Base-by-base conservation (phyloP, 2,797 vertebrate species). In the Etheostoma nigrum region DNA sequence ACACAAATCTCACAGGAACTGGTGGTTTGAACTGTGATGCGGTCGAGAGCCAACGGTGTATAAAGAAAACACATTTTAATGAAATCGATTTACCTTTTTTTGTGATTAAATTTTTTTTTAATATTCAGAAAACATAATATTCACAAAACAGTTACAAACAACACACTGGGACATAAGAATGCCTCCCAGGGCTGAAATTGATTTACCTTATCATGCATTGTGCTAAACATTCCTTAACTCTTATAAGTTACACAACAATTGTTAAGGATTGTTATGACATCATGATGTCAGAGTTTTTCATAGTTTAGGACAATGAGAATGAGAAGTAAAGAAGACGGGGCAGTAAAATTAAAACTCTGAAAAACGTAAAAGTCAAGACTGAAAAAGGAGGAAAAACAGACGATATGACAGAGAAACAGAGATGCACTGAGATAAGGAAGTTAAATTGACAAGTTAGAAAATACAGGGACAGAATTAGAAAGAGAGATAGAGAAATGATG, bases 381-480 rank as follows among this genome's bases (percentile, higher is more conserved):
- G 27, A 79, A 55, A 74, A 76, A 70, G 67, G 67, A 88, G 14
- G 11, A 80, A 82, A 84, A 83, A 33, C 76, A 83, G 83, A 77
- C 65, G 33, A 44, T 1, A 57, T 11, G 47, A 71, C 53, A 76
- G 62, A 72, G 49, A 48, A 68, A 36, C 51, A 67, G 61, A 73
- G 51, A 71, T 51, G 64, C 33, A 48, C 6, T 1, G 18, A 73
- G 84, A 88, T 85, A 84, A 79, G 48, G 3, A 45, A 77, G 67
- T 85, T 78, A 67, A 14, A 76, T 51, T 71, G 78, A 74, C 19
- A 58, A 67, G 64, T 64, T 81, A 84, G 72, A 75, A 62, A 78
- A 57, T 58, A 61, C 77, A 89, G 79, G 79, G 68, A 67, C 61
- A 59, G 61, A 76, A 72, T 76, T 54, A 78, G 45, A 69, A 13